Conservation (phyloP, 2,797 vertebrate genomes). For the Neopelma chrysocephalum region DNA sequence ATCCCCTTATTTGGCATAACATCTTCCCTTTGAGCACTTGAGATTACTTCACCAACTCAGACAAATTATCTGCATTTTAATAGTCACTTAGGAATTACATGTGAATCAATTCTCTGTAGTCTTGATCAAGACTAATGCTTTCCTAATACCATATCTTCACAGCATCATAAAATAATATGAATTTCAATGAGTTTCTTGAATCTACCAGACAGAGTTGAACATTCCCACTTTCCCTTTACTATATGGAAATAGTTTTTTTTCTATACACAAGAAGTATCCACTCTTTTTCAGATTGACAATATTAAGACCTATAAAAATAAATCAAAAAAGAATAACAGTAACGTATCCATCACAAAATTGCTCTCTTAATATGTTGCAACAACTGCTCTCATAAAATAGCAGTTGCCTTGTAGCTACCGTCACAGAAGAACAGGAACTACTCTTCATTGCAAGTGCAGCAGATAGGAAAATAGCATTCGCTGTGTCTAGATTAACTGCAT, state of each 20-base stretch:
- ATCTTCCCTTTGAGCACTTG: background rate
- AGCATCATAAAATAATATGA: background rate
- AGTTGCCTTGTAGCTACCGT: background rate
- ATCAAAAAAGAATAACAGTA: background rate
- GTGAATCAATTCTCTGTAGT: background rate
- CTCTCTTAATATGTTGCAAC: background rate
- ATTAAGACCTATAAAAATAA: background rate
- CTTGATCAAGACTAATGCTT: background rate
- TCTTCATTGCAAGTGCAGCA: background rate
- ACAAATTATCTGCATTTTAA: slow-evolving; percentile 4
- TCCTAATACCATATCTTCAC: background rate
- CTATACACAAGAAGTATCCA: background rate
- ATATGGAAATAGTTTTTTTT: background rate
- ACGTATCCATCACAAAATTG: background rate
- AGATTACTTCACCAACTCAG: background rate
- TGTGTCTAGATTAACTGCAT: background rate
- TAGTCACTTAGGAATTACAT: background rate
- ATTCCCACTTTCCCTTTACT: background rate
- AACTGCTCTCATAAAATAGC: background rate
- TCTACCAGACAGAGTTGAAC: background rate
- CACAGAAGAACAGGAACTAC: background rate
- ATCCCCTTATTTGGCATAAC: background rate
- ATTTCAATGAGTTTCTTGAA: background rate
- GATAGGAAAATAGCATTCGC: background rate
- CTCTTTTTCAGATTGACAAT: background rate